Conservation (phyloP, 1,140 invertebrate species). For the Drosophila bipectinata region DNA sequence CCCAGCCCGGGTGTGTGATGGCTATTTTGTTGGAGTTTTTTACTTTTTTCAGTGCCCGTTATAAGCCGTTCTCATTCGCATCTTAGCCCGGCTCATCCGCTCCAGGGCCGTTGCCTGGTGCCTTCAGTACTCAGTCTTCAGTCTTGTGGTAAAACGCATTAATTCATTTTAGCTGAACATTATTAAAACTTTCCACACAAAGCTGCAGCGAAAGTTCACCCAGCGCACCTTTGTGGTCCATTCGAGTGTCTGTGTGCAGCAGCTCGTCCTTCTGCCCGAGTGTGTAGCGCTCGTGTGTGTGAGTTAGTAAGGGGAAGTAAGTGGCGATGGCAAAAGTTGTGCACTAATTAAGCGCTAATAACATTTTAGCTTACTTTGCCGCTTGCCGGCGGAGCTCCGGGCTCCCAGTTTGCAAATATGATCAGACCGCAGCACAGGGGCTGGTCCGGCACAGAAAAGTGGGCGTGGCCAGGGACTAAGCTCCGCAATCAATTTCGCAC, state of each 20-base stretch:
- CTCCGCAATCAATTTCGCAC: conserved; percentile 57
- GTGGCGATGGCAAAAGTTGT: conserved; percentile 62
- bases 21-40: conserved; percentile 24
- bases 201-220: conserved; percentile 67
- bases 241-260: conserved; percentile 17
- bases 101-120: neutral
- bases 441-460: neutral
- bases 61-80: conserved; percentile 41
- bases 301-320: neutral
- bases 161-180: conserved; percentile 77
- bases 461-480: conserved; percentile 4
- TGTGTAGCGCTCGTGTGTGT: conserved; percentile 2
- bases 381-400: conserved; percentile 26
- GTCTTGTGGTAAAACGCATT: conserved; percentile 65
- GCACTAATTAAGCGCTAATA: conserved; percentile 79
- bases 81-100: conserved; percentile 29
- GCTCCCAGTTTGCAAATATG: conserved; percentile 46
- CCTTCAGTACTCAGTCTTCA: conserved; percentile 2
- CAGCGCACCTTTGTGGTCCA: conserved; percentile 57
- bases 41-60: conserved; percentile 9
- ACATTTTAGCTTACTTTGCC: conserved; percentile 68
- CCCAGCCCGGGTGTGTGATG: neutral
- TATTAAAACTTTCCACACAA: conserved; percentile 78
- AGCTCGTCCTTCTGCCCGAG: neutral
- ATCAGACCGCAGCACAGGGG: conserved; percentile 32